Percentiles rank a stretch among this genome's conserved stretches.
Conservation (phyloP, 1,140 invertebrate species). For the Aphelenchoides avenae region DNA sequence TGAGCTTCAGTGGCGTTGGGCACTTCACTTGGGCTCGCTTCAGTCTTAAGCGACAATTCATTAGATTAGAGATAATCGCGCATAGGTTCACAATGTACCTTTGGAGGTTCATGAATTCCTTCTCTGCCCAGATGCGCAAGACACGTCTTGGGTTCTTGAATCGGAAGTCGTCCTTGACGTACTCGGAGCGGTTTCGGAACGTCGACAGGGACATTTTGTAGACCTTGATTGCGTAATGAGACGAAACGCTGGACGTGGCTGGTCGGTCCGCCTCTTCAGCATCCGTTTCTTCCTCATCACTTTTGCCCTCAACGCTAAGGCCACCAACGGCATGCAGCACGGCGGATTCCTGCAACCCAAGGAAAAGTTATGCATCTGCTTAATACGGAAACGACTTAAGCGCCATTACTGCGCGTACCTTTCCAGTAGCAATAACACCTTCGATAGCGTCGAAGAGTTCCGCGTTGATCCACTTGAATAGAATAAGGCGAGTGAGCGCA, state of each 20-base stretch:
- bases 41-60: slow-evolving; percentile 57
- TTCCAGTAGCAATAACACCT: too few species aligned
- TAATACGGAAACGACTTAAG: slow-evolving; percentile 8
- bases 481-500: slow-evolving; percentile 71
- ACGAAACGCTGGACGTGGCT: slow-evolving; percentile 61
- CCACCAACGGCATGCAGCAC: slow-evolving; percentile 50
- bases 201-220: slow-evolving; percentile 84
- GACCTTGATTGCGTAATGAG: slow-evolving; percentile 79
- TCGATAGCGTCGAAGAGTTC: slow-evolving; percentile 73
- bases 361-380: slow-evolving; percentile 14
- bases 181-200: slow-evolving; percentile 81
- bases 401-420: neutral
- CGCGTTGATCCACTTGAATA: slow-evolving; percentile 79
- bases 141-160: slow-evolving; percentile 78
- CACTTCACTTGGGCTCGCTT: slow-evolving; percentile 67
- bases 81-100: slow-evolving; percentile 60
- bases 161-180: slow-evolving; percentile 80
- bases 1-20: slow-evolving; percentile 73
- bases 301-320: neutral
- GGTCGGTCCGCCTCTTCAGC: neutral
- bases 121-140: slow-evolving; percentile 84
- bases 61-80: too few species aligned
- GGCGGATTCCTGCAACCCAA: slow-evolving; percentile 42
- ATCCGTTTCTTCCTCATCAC: slow-evolving; percentile 4
- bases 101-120: slow-evolving; percentile 81